These are phyloP conservation scores for Pardalotus punctatus DNA, from an alignment of 2,113 vertebrate genomes.

Conservation along the genomic window DNA sequence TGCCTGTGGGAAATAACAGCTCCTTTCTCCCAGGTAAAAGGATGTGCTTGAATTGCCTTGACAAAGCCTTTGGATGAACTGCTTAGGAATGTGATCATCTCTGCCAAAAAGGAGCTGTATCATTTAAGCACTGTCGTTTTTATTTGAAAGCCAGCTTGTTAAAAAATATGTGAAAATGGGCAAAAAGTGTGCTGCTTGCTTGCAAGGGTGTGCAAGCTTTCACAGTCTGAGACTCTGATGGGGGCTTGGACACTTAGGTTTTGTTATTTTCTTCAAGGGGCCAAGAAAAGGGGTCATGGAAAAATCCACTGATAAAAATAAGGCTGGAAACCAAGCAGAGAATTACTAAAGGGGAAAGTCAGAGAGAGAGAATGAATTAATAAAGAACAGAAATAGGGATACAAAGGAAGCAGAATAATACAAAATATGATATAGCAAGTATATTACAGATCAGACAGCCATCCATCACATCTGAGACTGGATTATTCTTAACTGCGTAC, in stretches of 20 bases:
- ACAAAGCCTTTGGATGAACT: slow-evolving; percentile 30
- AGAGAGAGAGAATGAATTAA: not conserved
- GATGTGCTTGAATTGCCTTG: not conserved
- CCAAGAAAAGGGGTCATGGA: not conserved
- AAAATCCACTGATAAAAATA: slow-evolving; percentile 13
- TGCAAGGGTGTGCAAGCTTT: not conserved
- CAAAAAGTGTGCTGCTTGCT: not conserved
- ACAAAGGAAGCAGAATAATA: not conserved
- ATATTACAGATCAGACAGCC: not conserved
- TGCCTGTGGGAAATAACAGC: slow-evolving; percentile 23
- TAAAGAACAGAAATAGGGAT: not conserved
- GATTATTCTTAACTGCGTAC: not conserved
- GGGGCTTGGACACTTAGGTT: not conserved
- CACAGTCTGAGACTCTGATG: not conserved
- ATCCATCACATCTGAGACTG: not conserved
- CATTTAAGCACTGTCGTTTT: not conserved
- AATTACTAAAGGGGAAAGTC: not conserved
- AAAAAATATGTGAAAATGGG: not conserved
- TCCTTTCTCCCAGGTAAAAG: not conserved
- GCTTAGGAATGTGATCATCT: not conserved
- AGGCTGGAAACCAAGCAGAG: not conserved
- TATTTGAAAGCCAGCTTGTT: not conserved
- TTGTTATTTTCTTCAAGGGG: not conserved
- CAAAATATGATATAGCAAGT: not conserved
- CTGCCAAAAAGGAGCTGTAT: not conserved